Evolutionary conservation across 2,797 vertebrate species (phyloP).

Genomic region (Tamandua tetradactyla): DNA sequence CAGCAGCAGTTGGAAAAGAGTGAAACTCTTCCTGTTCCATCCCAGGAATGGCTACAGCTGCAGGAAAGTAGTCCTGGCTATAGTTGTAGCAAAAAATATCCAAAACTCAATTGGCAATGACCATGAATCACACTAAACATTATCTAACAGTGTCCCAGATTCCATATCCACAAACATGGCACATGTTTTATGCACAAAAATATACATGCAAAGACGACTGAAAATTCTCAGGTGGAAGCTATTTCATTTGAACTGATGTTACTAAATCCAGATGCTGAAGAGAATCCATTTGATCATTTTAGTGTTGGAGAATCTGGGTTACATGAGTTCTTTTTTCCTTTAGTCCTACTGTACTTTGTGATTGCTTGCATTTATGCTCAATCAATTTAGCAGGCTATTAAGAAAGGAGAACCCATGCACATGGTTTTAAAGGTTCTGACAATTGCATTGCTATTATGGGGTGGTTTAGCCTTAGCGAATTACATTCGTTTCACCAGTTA

Average conservation of each 20-base stretch:
- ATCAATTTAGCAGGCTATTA: conserved; percentile 93
- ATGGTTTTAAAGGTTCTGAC: conserved; percentile 93
- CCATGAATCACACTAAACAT: conserved; percentile 91
- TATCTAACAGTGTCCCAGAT: conserved; percentile 93
- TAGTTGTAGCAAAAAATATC: too few species aligned
- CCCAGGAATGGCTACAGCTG: too few species aligned
- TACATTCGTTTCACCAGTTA: conserved; percentile 96
- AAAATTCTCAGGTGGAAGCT: conserved; percentile 85
- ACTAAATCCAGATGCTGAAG: conserved; percentile 94
- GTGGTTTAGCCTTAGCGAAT: conserved; percentile 93
- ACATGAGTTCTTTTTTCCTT: conserved; percentile 95
- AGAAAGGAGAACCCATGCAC: conserved; percentile 96
- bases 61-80: too few species aligned
- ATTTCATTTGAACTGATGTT: conserved; percentile 91
- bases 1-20: too few species aligned
- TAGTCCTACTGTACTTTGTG: conserved; percentile 94
- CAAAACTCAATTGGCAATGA: too few species aligned
- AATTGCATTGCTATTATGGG: conserved; percentile 90
- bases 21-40: too few species aligned
- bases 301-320: conserved; percentile 96
- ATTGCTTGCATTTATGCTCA: conserved; percentile 93
- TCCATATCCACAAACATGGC: conserved; percentile 90
- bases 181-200: conserved; percentile 93
- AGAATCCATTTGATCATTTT: conserved; percentile 97
- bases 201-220: conserved; percentile 92